Evolutionary conservation across 1,140 invertebrate genomes (phyloP).

Genomic region (Trachymyrmex cornetzi): DNA sequence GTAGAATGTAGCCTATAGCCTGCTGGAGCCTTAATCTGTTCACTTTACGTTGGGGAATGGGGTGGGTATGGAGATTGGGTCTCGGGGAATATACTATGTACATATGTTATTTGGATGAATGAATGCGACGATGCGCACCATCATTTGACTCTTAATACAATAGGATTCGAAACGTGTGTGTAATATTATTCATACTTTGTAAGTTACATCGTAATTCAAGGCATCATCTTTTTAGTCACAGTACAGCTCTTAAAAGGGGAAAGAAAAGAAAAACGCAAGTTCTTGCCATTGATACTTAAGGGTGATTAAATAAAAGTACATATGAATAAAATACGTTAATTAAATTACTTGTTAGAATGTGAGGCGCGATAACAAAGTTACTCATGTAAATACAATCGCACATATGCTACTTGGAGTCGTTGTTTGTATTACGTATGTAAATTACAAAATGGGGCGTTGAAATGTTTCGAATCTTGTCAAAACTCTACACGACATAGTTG

Average conservation of each 20-base stretch:
- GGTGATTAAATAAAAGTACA: constrained; percentile 28
- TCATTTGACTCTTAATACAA: constrained; percentile 82
- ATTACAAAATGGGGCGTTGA: constrained; percentile 83
- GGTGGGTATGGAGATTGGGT: constrained; percentile 17
- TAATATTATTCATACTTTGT: constrained; percentile 83
- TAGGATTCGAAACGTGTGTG: constrained; percentile 82
- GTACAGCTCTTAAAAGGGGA: constrained; percentile 27
- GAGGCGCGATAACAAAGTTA: constrained; percentile 71
- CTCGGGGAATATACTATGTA: constrained; percentile 82
- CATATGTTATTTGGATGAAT: constrained; percentile 86
- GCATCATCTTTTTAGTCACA: constrained; percentile 60
- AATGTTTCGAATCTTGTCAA: constrained; percentile 85
- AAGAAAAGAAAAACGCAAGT: constrained; percentile 14
- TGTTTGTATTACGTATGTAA: constrained; percentile 83
- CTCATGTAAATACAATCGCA: constrained; percentile 77
- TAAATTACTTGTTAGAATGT: constrained; percentile 64
- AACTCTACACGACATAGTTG: constrained; percentile 85
- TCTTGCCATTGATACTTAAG: constrained; percentile 50
- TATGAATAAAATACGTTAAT: constrained; percentile 63
- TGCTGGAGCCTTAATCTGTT: constrained; percentile 87
- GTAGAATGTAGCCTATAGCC: constrained; percentile 86
- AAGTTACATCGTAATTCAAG: constrained; percentile 84
- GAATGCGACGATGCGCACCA: constrained; percentile 83
- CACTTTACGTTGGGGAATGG: constrained; percentile 82
- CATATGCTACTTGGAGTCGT: constrained; percentile 66